Evolutionary conservation across 2,888 invertebrate genomes (phyloP).

Genomic region (Rotaria macrura): DNA sequence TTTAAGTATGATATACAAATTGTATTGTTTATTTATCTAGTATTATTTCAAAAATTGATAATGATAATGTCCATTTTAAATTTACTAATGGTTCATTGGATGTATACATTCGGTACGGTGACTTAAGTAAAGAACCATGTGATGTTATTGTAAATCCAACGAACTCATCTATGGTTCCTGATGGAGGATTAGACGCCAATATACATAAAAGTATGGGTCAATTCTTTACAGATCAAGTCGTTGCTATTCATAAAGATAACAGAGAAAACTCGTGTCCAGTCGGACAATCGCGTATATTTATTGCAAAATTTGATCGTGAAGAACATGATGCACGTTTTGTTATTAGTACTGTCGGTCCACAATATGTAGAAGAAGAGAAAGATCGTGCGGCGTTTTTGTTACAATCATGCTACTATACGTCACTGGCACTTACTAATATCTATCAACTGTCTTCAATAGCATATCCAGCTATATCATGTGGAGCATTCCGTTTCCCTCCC

Average conservation of each 20-base stretch:
- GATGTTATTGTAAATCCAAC: background rate
- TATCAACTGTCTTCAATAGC: background rate
- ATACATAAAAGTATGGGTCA: background rate
- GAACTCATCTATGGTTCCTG: background rate
- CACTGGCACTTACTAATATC: background rate
- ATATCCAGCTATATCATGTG: slow-evolving; percentile 6
- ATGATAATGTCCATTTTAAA: background rate
- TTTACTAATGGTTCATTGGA: background rate
- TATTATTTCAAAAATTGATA: background rate
- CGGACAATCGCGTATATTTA: background rate
- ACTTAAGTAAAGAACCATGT: background rate
- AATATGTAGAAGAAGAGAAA: background rate
- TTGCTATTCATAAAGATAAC: background rate
- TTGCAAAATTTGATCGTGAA: background rate
- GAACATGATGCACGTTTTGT: background rate
- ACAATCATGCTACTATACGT: background rate
- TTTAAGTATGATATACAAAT: too few species aligned
- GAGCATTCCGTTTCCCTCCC: background rate
- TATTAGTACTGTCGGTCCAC: slow-evolving; percentile 1
- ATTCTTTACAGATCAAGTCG: background rate
- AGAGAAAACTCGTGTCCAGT: background rate
- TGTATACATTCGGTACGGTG: background rate
- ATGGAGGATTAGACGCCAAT: background rate
- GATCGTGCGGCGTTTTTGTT: background rate
- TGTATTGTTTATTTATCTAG: background rate